phyloP scores from a whole-genome alignment of 1,140 invertebrate genomes.

The Hydropsyche tenuis region DNA sequence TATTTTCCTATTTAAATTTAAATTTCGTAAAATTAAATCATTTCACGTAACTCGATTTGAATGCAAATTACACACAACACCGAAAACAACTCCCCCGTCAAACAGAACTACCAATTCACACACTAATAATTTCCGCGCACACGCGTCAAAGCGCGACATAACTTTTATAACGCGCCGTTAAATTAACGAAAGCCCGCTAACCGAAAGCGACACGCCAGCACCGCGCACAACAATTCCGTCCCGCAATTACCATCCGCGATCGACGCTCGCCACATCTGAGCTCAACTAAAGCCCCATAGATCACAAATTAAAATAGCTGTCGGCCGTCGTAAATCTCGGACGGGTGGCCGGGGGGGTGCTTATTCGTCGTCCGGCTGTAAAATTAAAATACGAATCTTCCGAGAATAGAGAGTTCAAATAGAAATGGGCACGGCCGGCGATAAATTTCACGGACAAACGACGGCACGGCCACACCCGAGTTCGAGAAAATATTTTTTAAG shows the following conservation, averaged over 20 bases:
- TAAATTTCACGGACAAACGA: constrained; percentile 49
- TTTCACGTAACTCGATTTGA: no score
- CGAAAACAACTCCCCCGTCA: no score
- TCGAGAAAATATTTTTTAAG: no score
- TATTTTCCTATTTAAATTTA: no score
- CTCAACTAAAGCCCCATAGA: constrained; percentile 23
- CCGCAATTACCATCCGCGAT: constrained; percentile 28
- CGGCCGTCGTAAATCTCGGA: constrained; percentile 30
- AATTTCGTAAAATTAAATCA: no score
- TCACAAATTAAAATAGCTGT: constrained; percentile 46
- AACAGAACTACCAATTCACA: no score
- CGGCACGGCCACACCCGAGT: constrained; percentile 20
- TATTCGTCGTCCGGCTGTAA: constrained; percentile 36
- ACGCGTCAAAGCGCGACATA: no score
- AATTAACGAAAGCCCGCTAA: no score
- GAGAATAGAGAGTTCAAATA: constrained; percentile 42
- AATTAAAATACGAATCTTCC: constrained; percentile 48
- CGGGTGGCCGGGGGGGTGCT: background rate
- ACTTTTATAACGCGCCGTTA: no score
- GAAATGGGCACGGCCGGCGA: constrained; percentile 13
- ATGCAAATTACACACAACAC: no score
- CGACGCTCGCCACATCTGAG: constrained; percentile 6
- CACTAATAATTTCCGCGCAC: no score
- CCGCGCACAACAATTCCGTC: background rate
- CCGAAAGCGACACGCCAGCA: background rate